Evolutionary conservation across 2,888 invertebrate species (phyloP).

Genomic region (Trichacis sp.): DNA sequence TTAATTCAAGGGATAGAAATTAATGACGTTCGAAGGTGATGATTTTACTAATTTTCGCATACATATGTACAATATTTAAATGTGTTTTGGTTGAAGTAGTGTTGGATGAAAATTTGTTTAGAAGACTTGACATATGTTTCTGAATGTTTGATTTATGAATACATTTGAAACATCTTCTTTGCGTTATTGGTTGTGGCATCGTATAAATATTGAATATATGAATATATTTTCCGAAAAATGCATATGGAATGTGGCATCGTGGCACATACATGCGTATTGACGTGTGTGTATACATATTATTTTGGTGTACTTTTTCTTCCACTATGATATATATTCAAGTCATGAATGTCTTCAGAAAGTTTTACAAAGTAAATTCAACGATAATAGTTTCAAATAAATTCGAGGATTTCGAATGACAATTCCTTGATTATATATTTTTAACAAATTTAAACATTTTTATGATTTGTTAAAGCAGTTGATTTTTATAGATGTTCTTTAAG

Average conservation of each 20-base stretch:
- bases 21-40: slow-evolving; percentile 11
- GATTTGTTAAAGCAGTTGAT: too few species aligned
- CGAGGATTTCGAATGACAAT: too few species aligned
- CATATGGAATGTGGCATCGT: slow-evolving; percentile 39
- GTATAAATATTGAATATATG: slow-evolving; percentile 13
- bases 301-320: background rate
- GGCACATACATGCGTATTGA: slow-evolving; percentile 9
- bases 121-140: slow-evolving; percentile 13
- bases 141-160: slow-evolving; percentile 14
- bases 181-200: background rate
- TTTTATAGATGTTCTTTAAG: too few species aligned
- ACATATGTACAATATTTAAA: slow-evolving; percentile 24
- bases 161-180: slow-evolving; percentile 14
- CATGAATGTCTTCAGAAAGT: background rate
- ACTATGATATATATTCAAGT: background rate
- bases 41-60: slow-evolving; percentile 10
- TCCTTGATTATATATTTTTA: too few species aligned
- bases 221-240: slow-evolving; percentile 25
- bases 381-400: too few species aligned
- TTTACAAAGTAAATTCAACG: too few species aligned
- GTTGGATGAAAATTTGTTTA: slow-evolving; percentile 37
- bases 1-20: too few species aligned
- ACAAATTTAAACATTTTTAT: too few species aligned
- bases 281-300: background rate
- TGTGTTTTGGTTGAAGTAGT: slow-evolving; percentile 17